Evolutionary conservation across 92 coral and sea anemone genomes (phyloP).

Genomic region (Paragorgia papillata): DNA sequence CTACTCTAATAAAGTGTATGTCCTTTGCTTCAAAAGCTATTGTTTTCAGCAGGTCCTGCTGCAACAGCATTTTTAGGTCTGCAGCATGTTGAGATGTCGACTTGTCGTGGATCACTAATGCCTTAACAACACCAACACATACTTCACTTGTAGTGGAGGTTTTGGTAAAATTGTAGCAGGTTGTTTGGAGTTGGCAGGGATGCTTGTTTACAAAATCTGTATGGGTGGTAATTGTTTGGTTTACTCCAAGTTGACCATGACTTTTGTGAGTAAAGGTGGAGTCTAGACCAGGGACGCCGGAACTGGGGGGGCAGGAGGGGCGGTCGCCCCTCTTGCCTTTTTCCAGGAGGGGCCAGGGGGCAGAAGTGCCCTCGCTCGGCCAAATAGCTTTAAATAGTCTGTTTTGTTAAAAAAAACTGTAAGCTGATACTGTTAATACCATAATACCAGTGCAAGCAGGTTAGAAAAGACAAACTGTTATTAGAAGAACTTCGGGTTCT

Average conservation of each 20-base stretch:
- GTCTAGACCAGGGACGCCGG: constrained; percentile 3
- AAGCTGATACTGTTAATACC: too few relatives aligned
- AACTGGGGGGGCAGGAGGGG: neutral
- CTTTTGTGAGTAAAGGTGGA: neutral
- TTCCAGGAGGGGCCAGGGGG: neutral
- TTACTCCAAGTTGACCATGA: too few relatives aligned
- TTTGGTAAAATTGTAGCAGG: constrained; percentile 32
- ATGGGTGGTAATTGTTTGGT: too few relatives aligned
- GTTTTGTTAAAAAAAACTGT: too few relatives aligned
- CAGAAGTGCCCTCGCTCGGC: neutral
- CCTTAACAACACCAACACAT: constrained; percentile 19
- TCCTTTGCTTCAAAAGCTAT: too few relatives aligned
- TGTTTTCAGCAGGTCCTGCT: too few relatives aligned
- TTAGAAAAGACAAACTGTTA: too few relatives aligned
- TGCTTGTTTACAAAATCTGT: constrained; percentile 47
- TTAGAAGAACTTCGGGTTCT: neutral
- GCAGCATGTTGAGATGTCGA: constrained; percentile 40
- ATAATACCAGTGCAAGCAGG: too few relatives aligned
- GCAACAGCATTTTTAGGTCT: constrained; percentile 6
- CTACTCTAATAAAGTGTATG: constrained; percentile 22
- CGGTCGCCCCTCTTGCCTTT: neutral
- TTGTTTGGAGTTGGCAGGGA: constrained; percentile 43
- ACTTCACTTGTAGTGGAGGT: constrained; percentile 27
- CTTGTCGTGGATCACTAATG: constrained; percentile 27
- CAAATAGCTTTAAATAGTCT: neutral